phyloP scores from a whole-genome alignment of 1,140 invertebrate genomes.

The Diabrotica undecimpunctata region DNA sequence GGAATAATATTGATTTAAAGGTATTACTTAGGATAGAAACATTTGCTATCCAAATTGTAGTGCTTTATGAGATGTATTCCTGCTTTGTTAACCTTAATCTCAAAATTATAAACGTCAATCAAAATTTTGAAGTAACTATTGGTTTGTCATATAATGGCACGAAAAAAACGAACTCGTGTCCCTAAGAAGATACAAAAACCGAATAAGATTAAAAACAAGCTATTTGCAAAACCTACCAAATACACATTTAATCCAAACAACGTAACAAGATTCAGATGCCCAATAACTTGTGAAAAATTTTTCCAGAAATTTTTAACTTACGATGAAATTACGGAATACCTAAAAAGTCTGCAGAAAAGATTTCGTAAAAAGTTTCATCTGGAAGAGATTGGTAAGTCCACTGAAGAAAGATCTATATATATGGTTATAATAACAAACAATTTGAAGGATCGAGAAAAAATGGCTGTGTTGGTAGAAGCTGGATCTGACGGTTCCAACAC shows the following conservation, averaged over 20 bases:
- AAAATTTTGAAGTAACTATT: not conserved
- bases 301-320: slow-evolving; percentile 32
- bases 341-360: slow-evolving; percentile 23
- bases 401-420: slow-evolving; percentile 29
- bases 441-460: slow-evolving; percentile 12
- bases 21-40: too few species aligned
- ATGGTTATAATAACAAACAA: slow-evolving; percentile 22
- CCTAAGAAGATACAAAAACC: not conserved
- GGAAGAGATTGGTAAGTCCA: slow-evolving; percentile 21
- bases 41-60: too few species aligned
- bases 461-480: slow-evolving; percentile 28
- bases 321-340: slow-evolving; percentile 25
- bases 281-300: slow-evolving; percentile 22
- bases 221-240: not conserved
- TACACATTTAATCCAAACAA: not conserved
- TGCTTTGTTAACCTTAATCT: too few species aligned
- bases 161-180: not conserved
- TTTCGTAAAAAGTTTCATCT: slow-evolving; percentile 16
- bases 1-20: too few species aligned
- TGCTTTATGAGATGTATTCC: too few species aligned
- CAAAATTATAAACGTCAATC: not conserved
- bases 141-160: not conserved
- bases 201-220: not conserved
- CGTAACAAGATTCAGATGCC: not conserved
- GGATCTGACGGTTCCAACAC: slow-evolving; percentile 28